phyloP scores from a whole-genome alignment of 2,888 invertebrate species.

The Dolomedes plantarius region DNA sequence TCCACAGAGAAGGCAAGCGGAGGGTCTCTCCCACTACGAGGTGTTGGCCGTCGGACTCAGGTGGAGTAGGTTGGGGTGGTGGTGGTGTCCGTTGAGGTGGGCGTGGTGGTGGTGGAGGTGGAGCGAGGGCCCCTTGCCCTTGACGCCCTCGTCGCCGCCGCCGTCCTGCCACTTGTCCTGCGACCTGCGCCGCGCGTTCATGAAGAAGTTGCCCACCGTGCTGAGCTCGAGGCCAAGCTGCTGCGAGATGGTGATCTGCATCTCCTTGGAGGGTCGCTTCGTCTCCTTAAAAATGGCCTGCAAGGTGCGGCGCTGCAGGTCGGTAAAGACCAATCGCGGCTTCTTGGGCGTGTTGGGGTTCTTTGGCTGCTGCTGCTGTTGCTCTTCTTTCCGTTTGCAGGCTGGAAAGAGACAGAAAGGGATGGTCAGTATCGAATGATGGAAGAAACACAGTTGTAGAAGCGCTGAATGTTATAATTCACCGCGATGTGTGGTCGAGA shows the following conservation, averaged over 20 bases:
- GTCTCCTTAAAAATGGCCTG: slow-evolving; percentile 99
- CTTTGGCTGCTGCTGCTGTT: slow-evolving; percentile 73
- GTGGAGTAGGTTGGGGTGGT: slow-evolving; percentile 35
- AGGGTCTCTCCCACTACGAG: slow-evolving; percentile 58
- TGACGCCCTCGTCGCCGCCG: slow-evolving; percentile 86
- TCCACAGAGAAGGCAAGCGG: neutral
- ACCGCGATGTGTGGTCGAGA: too few species aligned
- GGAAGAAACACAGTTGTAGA: too few species aligned
- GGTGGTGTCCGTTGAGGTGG: slow-evolving; percentile 46
- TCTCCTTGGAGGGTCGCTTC: slow-evolving; percentile 98
- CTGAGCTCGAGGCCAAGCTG: slow-evolving; percentile 97
- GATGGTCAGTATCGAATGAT: too few species aligned
- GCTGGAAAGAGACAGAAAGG: slow-evolving; percentile 79
- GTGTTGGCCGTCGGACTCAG: slow-evolving; percentile 33
- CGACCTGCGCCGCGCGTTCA: slow-evolving; percentile 98
- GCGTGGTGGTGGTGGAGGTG: slow-evolving; percentile 30
- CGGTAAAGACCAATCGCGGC: slow-evolving; percentile 99
- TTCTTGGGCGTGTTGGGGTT: slow-evolving; percentile 89
- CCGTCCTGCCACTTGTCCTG: slow-evolving; percentile 98
- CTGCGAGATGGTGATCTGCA: slow-evolving; percentile 99
- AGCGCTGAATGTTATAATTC: too few species aligned
- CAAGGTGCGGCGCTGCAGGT: slow-evolving; percentile 99
- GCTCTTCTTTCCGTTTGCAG: slow-evolving; percentile 97
- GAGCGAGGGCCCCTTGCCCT: slow-evolving; percentile 23
- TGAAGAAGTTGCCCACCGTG: slow-evolving; percentile 99